phyloP scores from a whole-genome alignment of 2,797 vertebrate species.

The Hylomyscus alleni region DNA sequence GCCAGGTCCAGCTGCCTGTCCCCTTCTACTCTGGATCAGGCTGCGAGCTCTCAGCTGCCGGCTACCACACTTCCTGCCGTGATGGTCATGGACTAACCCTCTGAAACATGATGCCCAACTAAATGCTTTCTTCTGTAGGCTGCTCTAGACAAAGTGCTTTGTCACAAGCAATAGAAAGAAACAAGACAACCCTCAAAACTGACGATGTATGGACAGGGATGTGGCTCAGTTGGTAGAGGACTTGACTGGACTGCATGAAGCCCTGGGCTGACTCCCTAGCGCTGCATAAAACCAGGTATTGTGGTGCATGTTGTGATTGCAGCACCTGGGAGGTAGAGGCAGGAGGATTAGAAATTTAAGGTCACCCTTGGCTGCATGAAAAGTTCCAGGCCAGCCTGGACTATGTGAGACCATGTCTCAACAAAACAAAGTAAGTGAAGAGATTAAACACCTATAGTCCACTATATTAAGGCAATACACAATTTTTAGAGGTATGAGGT shows the following conservation, averaged over 20 bases:
- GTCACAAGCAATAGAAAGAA: background rate
- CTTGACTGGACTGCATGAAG: background rate
- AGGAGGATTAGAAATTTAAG: background rate
- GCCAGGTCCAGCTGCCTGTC: background rate
- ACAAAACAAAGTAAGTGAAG: background rate
- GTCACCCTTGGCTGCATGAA: background rate
- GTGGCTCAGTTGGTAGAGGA: background rate
- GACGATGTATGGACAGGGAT: background rate
- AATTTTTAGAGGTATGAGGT: background rate
- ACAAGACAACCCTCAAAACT: background rate
- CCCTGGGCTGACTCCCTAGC: background rate
- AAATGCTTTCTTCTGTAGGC: background rate
- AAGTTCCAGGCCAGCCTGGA: background rate
- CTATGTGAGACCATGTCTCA: background rate
- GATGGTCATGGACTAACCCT: background rate
- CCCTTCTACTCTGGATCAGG: background rate
- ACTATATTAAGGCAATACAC: background rate
- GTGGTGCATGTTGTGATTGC: background rate
- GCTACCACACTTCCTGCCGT: background rate
- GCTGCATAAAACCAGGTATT: background rate
- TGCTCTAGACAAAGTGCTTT: background rate
- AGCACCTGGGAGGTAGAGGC: background rate
- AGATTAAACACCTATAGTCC: background rate
- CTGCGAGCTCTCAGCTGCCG: background rate
- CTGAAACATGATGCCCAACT: background rate